Evolutionary conservation across 2,888 invertebrate species (phyloP).

Genomic region (Dasypogon diadema): DNA sequence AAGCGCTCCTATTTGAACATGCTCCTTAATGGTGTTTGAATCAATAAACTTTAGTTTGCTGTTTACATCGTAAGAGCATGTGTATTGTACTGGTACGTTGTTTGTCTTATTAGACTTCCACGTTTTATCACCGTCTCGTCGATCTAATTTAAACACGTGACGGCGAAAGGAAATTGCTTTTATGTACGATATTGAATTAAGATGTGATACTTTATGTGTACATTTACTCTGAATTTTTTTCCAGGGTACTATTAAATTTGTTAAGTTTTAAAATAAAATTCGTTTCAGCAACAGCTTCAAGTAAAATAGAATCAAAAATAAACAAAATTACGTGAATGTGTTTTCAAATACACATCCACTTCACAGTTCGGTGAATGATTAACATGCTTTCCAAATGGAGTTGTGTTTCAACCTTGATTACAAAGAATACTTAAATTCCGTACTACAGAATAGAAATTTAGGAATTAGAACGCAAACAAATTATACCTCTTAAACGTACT

Average conservation of each 20-base stretch:
- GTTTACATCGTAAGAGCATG: background rate
- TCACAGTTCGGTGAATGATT: no score
- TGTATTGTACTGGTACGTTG: background rate
- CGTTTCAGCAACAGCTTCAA: no score
- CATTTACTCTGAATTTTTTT: background rate
- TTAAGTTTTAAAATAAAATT: no score
- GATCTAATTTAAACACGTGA: background rate
- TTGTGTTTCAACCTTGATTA: no score
- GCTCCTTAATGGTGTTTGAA: constrained; percentile 9
- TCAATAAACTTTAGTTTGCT: constrained; percentile 35
- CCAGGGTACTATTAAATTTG: background rate
- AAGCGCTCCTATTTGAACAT: constrained; percentile 12
- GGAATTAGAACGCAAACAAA: no score
- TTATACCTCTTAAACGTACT: no score
- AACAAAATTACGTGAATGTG: no score
- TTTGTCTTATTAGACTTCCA: background rate
- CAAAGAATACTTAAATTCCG: no score
- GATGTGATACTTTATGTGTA: background rate
- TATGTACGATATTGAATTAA: background rate
- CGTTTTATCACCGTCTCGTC: background rate
- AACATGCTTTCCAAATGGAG: no score
- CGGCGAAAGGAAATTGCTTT: constrained; percentile 59
- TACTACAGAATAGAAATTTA: no score
- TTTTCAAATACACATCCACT: no score
- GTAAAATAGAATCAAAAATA: no score